Evolutionary conservation across 2,888 invertebrate genomes (phyloP).

Genomic region (Rhodophaea formosa): DNA sequence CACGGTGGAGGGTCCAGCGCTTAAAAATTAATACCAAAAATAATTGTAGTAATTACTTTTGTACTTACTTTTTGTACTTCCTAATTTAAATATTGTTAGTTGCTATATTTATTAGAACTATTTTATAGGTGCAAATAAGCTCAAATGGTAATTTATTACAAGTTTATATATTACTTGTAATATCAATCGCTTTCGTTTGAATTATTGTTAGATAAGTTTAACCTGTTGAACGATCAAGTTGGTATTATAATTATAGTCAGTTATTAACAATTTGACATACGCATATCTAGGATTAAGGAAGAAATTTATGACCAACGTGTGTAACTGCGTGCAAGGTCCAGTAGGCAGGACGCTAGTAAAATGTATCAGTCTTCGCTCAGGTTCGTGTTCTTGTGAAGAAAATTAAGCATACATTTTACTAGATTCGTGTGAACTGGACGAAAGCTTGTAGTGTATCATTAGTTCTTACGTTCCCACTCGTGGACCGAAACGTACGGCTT

Average conservation of each 20-base stretch:
- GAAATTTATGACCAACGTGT: constrained; percentile 17
- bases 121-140: background rate
- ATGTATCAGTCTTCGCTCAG: background rate
- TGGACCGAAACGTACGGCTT: constrained; percentile 61
- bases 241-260: background rate
- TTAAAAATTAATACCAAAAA: constrained; percentile 6
- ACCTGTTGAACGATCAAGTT: background rate
- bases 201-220: background rate
- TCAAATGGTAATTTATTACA: background rate
- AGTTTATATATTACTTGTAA: background rate
- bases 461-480: constrained; percentile 49
- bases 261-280: background rate
- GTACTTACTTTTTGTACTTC: constrained; percentile 8
- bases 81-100: background rate
- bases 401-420: background rate
- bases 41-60: background rate
- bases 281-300: background rate
- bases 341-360: constrained; percentile 1
- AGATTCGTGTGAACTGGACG: constrained; percentile 16
- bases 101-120: background rate
- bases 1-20: constrained; percentile 1
- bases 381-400: background rate
- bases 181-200: background rate
- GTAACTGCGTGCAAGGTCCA: constrained; percentile 4
- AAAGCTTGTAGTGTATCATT: constrained; percentile 46